Conservation (phyloP, 2,888 invertebrate species). For the Drosophila eohydei region DNA sequence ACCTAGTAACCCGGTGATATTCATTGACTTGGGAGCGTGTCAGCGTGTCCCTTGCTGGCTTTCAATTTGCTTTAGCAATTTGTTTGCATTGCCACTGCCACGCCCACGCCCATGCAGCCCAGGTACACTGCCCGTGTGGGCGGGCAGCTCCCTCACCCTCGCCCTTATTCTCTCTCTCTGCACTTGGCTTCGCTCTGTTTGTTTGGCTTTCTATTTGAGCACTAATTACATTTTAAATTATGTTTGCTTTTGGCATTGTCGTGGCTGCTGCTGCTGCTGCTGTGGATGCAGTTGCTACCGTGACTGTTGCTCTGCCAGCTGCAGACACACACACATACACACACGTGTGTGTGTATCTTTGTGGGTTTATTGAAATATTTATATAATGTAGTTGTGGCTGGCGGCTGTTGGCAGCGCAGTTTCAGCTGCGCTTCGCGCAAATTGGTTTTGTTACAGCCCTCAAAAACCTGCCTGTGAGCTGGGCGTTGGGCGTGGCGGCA, state of each 20-base stretch:
- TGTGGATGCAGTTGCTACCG: conserved; percentile 51
- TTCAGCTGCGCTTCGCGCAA: conserved; percentile 59
- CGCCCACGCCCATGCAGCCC: conserved; percentile 39
- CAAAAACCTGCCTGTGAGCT: conserved; percentile 10
- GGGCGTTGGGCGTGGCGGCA: neutral
- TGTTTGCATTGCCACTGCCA: conserved; percentile 67
- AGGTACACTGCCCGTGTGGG: neutral
- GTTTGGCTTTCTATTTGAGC: conserved; percentile 81
- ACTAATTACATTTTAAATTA: conserved; percentile 82
- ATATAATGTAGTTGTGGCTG: conserved; percentile 74
- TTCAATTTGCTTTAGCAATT: conserved; percentile 63
- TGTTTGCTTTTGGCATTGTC: conserved; percentile 77
- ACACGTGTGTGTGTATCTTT: conserved; percentile 29
- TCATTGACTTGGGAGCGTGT: conserved; percentile 68
- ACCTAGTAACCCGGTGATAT: conserved; percentile 82
- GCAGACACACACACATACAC: conserved; percentile 11
- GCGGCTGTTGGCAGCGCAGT: conserved; percentile 44
- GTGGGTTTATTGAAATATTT: conserved; percentile 73
- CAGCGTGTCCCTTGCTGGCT: conserved; percentile 40
- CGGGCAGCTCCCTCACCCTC: neutral
- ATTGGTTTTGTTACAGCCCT: conserved; percentile 65
- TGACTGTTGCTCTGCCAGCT: conserved; percentile 48
- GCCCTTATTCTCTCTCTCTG: neutral
- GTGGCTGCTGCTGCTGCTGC: conserved; percentile 12
- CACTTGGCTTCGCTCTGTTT: conserved; percentile 46